Percentiles rank a stretch among this genome's conserved stretches.
Conservation (phyloP, 30 jellyfish, hydroid and myxozoan species). For the Chironex yamaguchii region DNA sequence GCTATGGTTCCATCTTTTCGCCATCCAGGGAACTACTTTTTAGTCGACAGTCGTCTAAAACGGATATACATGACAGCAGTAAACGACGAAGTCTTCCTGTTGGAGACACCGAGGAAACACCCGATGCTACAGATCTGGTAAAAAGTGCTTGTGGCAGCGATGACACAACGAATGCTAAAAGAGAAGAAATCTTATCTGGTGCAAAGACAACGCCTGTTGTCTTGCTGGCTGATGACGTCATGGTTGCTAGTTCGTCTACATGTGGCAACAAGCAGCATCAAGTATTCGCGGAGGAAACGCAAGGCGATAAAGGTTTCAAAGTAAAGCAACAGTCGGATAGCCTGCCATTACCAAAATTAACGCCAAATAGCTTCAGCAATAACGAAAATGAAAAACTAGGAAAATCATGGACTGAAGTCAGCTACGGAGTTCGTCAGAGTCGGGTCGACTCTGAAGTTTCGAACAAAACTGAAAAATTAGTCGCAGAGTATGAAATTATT, state of each 20-base stretch:
- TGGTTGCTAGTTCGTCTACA: not conserved
- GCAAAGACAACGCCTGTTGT: not conserved
- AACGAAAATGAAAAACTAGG: too few species aligned
- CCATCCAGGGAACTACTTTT: slow-evolving; percentile 69
- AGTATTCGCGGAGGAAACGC: not conserved
- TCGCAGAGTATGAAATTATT: slow-evolving; percentile 37
- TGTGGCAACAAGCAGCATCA: not conserved
- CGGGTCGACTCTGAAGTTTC: not conserved
- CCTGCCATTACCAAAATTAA: too few species aligned
- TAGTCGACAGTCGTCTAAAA: slow-evolving; percentile 48
- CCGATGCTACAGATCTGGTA: not conserved
- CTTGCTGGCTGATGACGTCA: not conserved
- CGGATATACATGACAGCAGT: not conserved
- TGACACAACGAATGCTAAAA: not conserved
- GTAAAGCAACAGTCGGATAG: not conserved
- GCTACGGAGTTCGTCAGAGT: not conserved
- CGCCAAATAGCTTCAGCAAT: too few species aligned
- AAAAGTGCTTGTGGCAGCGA: not conserved
- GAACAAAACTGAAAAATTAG: not conserved
- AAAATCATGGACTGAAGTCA: too few species aligned
- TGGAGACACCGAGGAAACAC: not conserved
- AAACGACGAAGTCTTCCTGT: not conserved
- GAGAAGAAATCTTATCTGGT: too few species aligned
- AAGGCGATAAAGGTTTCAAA: not conserved
- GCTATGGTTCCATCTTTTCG: slow-evolving; percentile 24